Base-by-base conservation (phyloP, 2,797 vertebrate genomes). In the Manis pentadactyla region DNA sequence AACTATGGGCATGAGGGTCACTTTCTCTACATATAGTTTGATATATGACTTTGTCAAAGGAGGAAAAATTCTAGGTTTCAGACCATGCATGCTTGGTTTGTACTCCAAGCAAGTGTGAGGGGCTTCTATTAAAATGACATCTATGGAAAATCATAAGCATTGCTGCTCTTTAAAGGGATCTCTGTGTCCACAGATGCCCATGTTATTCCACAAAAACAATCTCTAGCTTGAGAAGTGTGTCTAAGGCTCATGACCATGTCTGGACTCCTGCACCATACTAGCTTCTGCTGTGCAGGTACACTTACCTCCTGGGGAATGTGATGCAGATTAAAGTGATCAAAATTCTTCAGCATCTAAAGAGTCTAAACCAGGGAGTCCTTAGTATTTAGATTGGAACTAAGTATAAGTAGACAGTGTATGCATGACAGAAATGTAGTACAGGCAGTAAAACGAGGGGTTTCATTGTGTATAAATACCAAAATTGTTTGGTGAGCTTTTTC, bases 261-360 rank as follows among this genome's bases (percentile, higher is more conserved):
- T 84, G 49, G 42, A 61, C 42, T 55, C 77, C 3, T 19, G 0
- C 14, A 5, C 17, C 14, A 25, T 0, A 3, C 23, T 23, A 0
- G 7, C 4, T 19, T 63, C 25, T 78, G 18, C 77, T 18, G 2
- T 2, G 3, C 15, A 18, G 21, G 61, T 10, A n/a, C 66, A 29
- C 85, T 93, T 25, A 34, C 86, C 71, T 78, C 53, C 31, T 19
- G 31, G 31, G 37, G 49, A 82, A 51, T 39, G 25, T 21, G 31
- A 53, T 1, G 2, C 63, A 29, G 23, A 71, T 89, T 61, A 39
- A 81, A 88, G 25, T 71, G 51, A 49, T 57, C 51, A 49, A 4
- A 29, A 18, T 17, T 68, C 18, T 79, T 78, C 63, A 63, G 46
- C 14, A 21, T 73, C 64, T 31, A 27, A 57, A 64, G 49, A 34